These are phyloP conservation scores for Drosophila formosana DNA, from an alignment of 2,888 invertebrate genomes.

Conservation along the genomic window DNA sequence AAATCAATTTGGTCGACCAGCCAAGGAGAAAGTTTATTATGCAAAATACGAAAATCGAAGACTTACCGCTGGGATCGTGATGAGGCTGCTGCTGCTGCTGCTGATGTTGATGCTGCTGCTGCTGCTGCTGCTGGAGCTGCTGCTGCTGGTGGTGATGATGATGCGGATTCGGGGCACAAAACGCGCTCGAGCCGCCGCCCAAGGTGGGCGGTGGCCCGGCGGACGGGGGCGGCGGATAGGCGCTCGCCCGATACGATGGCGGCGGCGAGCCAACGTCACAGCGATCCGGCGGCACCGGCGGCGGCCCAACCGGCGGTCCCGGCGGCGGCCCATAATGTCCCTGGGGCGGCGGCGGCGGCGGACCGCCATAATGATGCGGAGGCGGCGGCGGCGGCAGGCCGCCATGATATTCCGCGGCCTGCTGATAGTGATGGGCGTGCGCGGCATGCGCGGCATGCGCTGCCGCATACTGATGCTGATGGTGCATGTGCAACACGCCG, in stretches of 20 bases:
- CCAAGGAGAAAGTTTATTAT: conserved; percentile 41
- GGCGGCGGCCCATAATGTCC: conserved; percentile 56
- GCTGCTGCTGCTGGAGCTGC: conserved; percentile 73
- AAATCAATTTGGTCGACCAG: conserved; percentile 38
- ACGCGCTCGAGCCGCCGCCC: conserved; percentile 84
- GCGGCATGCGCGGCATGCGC: conserved; percentile 67
- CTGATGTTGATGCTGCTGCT: conserved; percentile 41
- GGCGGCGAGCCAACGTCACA: conserved; percentile 81
- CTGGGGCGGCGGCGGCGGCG: conserved; percentile 61
- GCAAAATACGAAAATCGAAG: conserved; percentile 20
- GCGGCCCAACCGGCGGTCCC: conserved; percentile 47
- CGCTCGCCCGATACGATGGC: conserved; percentile 78
- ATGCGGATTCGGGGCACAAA: conserved; percentile 84
- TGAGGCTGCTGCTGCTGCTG: conserved; percentile 56
- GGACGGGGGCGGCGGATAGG: conserved; percentile 65
- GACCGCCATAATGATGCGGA: conserved; percentile 61
- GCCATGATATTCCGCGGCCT: conserved; percentile 77
- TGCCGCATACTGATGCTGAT: conserved; percentile 80
- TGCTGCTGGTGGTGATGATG: conserved; percentile 79
- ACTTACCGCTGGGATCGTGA: conserved; percentile 82
- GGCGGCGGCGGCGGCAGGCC: conserved; percentile 59
- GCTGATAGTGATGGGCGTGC: conserved; percentile 78
- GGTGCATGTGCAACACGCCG: conserved; percentile 68
- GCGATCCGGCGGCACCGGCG: conserved; percentile 66
- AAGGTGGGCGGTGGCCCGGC: conserved; percentile 73